Base-by-base conservation (phyloP, 1,140 invertebrate genomes). In the Adelges cooleyi region DNA sequence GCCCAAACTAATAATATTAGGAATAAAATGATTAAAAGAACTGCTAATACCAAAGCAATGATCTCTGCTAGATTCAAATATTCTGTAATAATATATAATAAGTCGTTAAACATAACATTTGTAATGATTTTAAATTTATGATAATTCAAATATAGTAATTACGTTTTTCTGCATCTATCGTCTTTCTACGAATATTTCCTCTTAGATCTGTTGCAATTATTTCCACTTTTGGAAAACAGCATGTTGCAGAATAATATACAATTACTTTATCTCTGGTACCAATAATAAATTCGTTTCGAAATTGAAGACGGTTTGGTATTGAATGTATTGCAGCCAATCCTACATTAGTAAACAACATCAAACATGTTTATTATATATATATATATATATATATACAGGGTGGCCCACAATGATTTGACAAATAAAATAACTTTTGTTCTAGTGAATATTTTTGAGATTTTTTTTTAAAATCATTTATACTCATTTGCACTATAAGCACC, bases 1-100 rank as follows among this genome's bases (percentile, higher is more conserved):
- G 25, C 27, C 54, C 44, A 65, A 25, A 68, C 46, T 17, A 71
- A 40, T 9, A 68, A n/a, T 29, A 66, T 22, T 13, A 70, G 18
- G 22, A 70, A 18, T 4, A 71, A 18, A 10, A 69, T 8, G 25
- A 69, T 38, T 33, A 71, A 51, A 36, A 71, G 48, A 20, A 62
- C 40, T 25, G 50, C 70, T 18, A 69, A 65, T 22, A 71, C 68
- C 15, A 71, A 67, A 42, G 69, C 67, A 13, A 46, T n/a, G 29
- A 71, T 71, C 65, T 69, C 65, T 25, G 68, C 50, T n/a, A 54
- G 8, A 42, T 59, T 69, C 22, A 69, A 48, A 66, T 69, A 71
- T 48, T 67, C 70, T 71, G 69, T 22, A 70, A 69, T 13, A 67
- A 65, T 1, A 42, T 52, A 36, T 33, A 49, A 51, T 9, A 5